Conservation (phyloP, 2,113 vertebrate genomes). For the Oreochromis niloticus region DNA sequence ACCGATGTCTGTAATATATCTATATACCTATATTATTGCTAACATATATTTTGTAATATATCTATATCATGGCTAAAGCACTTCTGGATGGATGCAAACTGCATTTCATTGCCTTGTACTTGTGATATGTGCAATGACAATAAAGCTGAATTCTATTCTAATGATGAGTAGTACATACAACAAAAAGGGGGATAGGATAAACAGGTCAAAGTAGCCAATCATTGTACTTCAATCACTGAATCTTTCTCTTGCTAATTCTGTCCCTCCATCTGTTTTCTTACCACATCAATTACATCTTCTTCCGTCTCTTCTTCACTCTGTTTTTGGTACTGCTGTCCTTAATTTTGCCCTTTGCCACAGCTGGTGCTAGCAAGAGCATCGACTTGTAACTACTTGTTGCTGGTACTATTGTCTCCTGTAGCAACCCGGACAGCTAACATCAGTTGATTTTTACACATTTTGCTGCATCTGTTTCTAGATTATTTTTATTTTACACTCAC, state of each 20-base stretch:
- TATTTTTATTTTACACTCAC: not conserved
- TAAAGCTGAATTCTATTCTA: too few relatives aligned
- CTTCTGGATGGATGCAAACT: too few relatives aligned
- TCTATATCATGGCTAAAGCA: too few relatives aligned
- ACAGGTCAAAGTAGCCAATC: not conserved
- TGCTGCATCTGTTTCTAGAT: not conserved
- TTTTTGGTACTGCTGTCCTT: not conserved
- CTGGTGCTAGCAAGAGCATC: not conserved
- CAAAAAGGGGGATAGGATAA: not conserved
- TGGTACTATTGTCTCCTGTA: not conserved
- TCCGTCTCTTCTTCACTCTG: not conserved
- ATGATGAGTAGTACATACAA: not conserved
- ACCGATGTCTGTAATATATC: too few relatives aligned
- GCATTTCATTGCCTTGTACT: too few relatives aligned
- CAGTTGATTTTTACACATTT: not conserved
- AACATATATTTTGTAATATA: too few relatives aligned
- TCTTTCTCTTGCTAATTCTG: not conserved
- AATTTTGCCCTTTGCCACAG: not conserved
- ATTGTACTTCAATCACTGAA: not conserved
- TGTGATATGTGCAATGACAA: too few relatives aligned
- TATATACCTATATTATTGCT: too few relatives aligned
- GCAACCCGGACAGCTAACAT: not conserved
- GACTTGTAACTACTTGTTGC: not conserved
- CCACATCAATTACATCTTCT: not conserved
- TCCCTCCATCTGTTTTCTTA: not conserved